Conservation (phyloP, 2,797 vertebrate species). For the Danio kyathit region DNA sequence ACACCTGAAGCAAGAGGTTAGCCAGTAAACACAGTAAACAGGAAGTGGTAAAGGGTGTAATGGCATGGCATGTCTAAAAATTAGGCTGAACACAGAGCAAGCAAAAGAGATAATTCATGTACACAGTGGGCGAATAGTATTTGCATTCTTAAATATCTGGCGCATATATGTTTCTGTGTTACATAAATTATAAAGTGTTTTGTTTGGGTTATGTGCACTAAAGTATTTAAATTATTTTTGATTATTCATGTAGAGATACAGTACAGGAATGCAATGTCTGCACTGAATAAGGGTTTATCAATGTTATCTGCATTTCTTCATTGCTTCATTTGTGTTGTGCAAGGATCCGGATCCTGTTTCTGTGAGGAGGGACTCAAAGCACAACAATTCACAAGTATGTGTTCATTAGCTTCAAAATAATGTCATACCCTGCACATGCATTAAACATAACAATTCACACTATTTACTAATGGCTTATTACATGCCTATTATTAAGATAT, state of each 20-base stretch:
- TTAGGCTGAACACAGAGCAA: neutral
- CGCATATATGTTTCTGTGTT: neutral
- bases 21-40: neutral
- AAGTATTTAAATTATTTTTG: neutral
- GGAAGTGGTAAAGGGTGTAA: neutral
- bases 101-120: neutral
- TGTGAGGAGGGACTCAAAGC: constrained; percentile 9
- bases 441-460: too few relatives aligned
- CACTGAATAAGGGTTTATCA: neutral
- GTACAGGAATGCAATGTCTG: neutral
- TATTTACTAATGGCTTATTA: too few relatives aligned
- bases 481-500: too few relatives aligned
- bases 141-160: neutral
- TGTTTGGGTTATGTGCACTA: neutral
- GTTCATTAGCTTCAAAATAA: neutral
- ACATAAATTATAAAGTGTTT: neutral
- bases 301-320: constrained; percentile 11
- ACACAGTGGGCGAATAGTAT: neutral
- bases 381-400: constrained; percentile 54
- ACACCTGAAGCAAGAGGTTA: constrained; percentile 62
- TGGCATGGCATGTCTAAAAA: constrained; percentile 30
- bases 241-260: neutral
- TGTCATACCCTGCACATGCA: neutral
- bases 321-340: neutral
- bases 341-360: constrained; percentile 48